These are phyloP conservation scores for Aurelia sp. DNA, from an alignment of 30 jellyfish, hydroid and myxozoan genomes.

Conservation along the genomic window DNA sequence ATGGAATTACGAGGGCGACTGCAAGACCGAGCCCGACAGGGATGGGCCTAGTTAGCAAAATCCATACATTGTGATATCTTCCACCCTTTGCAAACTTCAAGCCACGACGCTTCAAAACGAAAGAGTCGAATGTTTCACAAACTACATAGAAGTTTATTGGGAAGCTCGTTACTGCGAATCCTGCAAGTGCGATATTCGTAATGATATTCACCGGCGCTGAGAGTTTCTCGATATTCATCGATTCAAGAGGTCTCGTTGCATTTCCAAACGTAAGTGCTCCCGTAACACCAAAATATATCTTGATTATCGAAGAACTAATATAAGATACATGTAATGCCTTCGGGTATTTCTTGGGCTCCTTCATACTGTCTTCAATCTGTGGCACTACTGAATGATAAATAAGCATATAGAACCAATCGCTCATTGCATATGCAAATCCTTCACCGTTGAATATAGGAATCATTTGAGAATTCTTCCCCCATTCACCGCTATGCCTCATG, in stretches of 20 bases:
- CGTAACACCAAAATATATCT: slow-evolving; percentile 41
- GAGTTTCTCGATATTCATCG: slow-evolving; percentile 32
- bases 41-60: slow-evolving; percentile 48
- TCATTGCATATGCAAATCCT: slow-evolving; percentile 64
- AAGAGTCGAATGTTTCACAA: slow-evolving; percentile 47
- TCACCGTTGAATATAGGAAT: slow-evolving; percentile 50
- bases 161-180: slow-evolving; percentile 24
- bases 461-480: slow-evolving; percentile 36
- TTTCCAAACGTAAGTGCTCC: slow-evolving; percentile 81
- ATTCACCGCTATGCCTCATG: slow-evolving; percentile 30
- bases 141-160: slow-evolving; percentile 64
- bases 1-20: slow-evolving; percentile 34
- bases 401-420: slow-evolving; percentile 47
- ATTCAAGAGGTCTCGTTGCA: slow-evolving; percentile 40
- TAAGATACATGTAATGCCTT: slow-evolving; percentile 34
- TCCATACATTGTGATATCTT: slow-evolving; percentile 41
- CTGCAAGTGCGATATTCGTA: slow-evolving; percentile 19
- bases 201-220: slow-evolving; percentile 19
- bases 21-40: slow-evolving; percentile 44
- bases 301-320: slow-evolving; percentile 23
- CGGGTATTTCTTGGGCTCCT: slow-evolving; percentile 27
- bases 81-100: slow-evolving; percentile 29
- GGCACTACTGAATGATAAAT: slow-evolving; percentile 61
- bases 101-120: slow-evolving; percentile 11
- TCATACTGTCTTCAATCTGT: slow-evolving; percentile 70